A percentile compares a stretch with the other conserved stretches of the same genome.
Conservation (phyloP, 2,888 invertebrate species). For the Colletes collaris region DNA sequence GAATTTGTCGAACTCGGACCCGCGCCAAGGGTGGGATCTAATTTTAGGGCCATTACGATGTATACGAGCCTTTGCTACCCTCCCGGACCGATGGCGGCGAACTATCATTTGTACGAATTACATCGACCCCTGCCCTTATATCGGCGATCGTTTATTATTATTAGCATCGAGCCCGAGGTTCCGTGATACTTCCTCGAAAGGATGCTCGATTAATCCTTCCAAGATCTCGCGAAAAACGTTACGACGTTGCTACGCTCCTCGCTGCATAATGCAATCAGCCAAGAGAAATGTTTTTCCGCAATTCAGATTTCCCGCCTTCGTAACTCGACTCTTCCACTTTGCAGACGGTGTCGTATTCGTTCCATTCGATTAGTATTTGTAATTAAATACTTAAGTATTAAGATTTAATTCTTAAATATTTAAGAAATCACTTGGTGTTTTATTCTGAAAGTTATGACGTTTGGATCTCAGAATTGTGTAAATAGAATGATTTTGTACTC, state of each 20-base stretch:
- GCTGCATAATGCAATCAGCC: neutral
- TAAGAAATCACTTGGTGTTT: too few relatives aligned
- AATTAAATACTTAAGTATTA: too few relatives aligned
- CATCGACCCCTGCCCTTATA: slow-evolving; percentile 72
- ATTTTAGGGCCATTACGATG: slow-evolving; percentile 81
- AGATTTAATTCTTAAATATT: too few relatives aligned
- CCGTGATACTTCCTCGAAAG: slow-evolving; percentile 31
- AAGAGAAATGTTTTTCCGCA: too few relatives aligned
- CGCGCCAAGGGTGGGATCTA: slow-evolving; percentile 80
- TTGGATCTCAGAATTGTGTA: too few relatives aligned
- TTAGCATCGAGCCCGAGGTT: slow-evolving; percentile 66
- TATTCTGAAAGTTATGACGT: too few relatives aligned
- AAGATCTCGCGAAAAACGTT: neutral
- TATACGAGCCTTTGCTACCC: slow-evolving; percentile 71
- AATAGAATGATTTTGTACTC: too few relatives aligned
- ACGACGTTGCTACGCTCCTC: neutral
- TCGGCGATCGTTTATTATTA: slow-evolving; percentile 79
- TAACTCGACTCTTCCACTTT: too few relatives aligned
- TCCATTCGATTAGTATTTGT: too few relatives aligned
- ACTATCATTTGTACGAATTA: slow-evolving; percentile 83
- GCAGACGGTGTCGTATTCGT: too few relatives aligned
- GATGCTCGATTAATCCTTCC: slow-evolving; percentile 42
- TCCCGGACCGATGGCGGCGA: slow-evolving; percentile 70
- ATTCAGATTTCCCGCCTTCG: too few relatives aligned
- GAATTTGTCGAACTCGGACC: slow-evolving; percentile 82